Evolutionary conservation across 2,888 invertebrate species (phyloP).

Genomic region (Synanthedon myopaeformis): DNA sequence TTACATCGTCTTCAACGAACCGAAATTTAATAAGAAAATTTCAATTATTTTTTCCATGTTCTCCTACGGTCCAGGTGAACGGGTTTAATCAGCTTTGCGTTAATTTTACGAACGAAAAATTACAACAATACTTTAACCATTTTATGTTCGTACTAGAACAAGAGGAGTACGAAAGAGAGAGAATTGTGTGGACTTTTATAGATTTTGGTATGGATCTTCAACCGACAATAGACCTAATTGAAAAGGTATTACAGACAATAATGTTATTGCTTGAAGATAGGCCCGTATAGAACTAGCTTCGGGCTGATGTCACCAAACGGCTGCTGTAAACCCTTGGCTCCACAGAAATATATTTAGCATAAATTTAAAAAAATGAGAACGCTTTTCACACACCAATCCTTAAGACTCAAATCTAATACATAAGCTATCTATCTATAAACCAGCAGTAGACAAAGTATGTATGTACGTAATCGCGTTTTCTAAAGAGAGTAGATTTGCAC

Average conservation of each 20-base stretch:
- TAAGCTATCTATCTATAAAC: background rate
- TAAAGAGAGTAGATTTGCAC: too few species aligned
- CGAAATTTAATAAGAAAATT: conserved; percentile 8
- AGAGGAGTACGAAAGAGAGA: conserved; percentile 94
- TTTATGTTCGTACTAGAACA: conserved; percentile 97
- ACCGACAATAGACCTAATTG: conserved; percentile 89
- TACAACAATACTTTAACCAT: conserved; percentile 97
- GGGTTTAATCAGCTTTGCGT: conserved; percentile 96
- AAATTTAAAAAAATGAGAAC: background rate
- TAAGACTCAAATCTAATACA: background rate
- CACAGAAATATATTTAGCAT: background rate
- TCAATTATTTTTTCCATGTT: conserved; percentile 11
- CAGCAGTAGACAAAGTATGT: background rate
- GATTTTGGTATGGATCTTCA: conserved; percentile 96
- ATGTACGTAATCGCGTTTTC: background rate
- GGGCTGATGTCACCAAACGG: conserved; percentile 20
- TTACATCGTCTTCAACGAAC: conserved; percentile 11
- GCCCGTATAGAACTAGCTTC: conserved; percentile 42
- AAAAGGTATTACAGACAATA: conserved; percentile 78
- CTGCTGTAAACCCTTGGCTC: background rate
- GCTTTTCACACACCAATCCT: background rate
- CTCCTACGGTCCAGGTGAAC: conserved; percentile 77
- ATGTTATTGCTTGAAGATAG: conserved; percentile 30
- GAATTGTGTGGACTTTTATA: conserved; percentile 92
- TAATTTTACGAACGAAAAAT: conserved; percentile 95